Evolutionary conservation across 2,888 invertebrate genomes (phyloP).

Genomic region (Ligdia adustata): DNA sequence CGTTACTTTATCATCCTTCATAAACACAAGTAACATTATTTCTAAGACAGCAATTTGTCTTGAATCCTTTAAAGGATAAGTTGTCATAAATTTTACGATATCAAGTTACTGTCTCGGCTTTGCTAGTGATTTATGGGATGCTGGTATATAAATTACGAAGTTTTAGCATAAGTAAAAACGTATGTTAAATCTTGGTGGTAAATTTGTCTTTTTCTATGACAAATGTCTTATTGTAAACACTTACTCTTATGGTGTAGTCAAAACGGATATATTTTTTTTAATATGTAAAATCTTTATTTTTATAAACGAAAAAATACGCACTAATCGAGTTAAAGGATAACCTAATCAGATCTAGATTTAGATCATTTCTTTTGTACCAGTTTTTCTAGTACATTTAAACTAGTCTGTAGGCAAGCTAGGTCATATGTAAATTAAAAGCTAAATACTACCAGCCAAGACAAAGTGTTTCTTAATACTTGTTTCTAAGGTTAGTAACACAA

Average conservation of each 20-base stretch:
- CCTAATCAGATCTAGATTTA: too few relatives aligned
- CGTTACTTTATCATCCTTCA: slow-evolving; percentile 7
- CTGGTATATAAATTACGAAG: slow-evolving; percentile 4
- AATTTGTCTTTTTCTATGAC: not conserved
- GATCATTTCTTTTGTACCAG: not conserved
- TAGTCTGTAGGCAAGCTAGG: not conserved
- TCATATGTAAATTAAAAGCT: not conserved
- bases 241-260: too few relatives aligned
- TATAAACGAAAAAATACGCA: not conserved
- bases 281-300: too few relatives aligned
- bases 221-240: too few relatives aligned
- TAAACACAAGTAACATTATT: slow-evolving; percentile 9
- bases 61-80: slow-evolving; percentile 7
- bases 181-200: not conserved
- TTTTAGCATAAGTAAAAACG: too few relatives aligned
- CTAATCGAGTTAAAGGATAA: too few relatives aligned
- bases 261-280: too few relatives aligned
- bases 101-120: slow-evolving; percentile 10
- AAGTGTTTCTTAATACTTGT: not conserved
- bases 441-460: not conserved
- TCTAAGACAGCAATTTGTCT: slow-evolving; percentile 17
- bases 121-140: slow-evolving; percentile 12
- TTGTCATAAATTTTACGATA: slow-evolving; percentile 13
- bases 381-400: not conserved
- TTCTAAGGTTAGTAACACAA: slow-evolving; percentile 3